phyloP scores from a whole-genome alignment of 2,888 invertebrate genomes.

The Tromatobia lineatoria region DNA sequence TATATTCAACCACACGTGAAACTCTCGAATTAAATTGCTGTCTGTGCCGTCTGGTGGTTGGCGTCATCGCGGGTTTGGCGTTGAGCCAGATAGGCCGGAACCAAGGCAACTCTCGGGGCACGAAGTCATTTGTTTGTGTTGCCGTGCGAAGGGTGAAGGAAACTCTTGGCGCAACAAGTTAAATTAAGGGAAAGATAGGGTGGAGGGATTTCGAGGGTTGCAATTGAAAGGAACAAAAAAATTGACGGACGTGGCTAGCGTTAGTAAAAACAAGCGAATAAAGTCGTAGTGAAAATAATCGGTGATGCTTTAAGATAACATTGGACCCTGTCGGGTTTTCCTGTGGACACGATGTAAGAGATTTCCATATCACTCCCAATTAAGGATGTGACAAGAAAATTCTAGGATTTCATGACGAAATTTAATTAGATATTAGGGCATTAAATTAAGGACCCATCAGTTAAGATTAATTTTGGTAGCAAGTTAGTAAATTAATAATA shows the following conservation, averaged over 20 bases:
- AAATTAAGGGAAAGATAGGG: constrained; percentile 75
- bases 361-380: too few relatives aligned
- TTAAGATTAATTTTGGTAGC: too few relatives aligned
- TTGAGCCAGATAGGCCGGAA: constrained; percentile 49
- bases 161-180: constrained; percentile 78
- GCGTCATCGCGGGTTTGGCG: constrained; percentile 44
- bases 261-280: not conserved
- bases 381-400: too few relatives aligned
- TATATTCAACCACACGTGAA: constrained; percentile 29
- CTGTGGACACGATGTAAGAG: too few relatives aligned
- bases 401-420: too few relatives aligned
- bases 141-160: constrained; percentile 38
- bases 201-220: not conserved
- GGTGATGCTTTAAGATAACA: too few relatives aligned
- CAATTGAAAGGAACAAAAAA: constrained; percentile 7
- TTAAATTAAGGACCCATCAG: too few relatives aligned
- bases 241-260: not conserved
- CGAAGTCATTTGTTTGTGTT: constrained; percentile 56
- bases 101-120: constrained; percentile 41
- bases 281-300: not conserved
- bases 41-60: constrained; percentile 32
- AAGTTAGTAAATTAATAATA: too few relatives aligned
- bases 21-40: constrained; percentile 36
- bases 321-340: too few relatives aligned
- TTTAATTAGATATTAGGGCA: too few relatives aligned